Base-by-base conservation (phyloP, 2,888 invertebrate genomes). In the Orthosia cruda region DNA sequence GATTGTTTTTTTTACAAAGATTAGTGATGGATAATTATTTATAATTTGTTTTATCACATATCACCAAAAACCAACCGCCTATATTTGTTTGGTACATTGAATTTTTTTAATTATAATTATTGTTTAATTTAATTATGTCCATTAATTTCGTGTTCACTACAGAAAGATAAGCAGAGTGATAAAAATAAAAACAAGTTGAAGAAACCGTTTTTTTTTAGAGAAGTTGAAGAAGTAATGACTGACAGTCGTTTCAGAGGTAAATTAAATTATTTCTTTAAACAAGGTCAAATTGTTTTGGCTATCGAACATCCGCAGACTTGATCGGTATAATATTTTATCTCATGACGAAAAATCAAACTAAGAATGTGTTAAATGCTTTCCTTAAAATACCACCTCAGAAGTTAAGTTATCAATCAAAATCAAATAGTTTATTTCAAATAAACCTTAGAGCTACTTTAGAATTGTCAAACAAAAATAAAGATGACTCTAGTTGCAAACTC, bases 141-240 rank as follows among this genome's bases (percentile, higher is more conserved):
- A 49, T 61, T 67, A 59, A 20, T 18, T 55, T 75, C n/a, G 20
- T 73, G 32, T 64, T 72, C 16, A 65, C 45, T 52, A 77, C 50
- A 5, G 81, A 77, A 65, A 76, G 16, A 4, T 71, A 79, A 74
- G 81, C 64, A 65, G 74, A 80, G 65, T n/a, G 11, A 23, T 57
- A 7, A 54, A 79, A 79, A 32, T 23, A 50, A 57, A n/a, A 13
- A 65, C 13, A 70, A 12, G 12, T 26, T n/a, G 16, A 32, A 20
- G 7, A 47, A 65, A 50, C 3, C 26, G 4, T 23, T n/a, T 23
- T 11, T 50, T 11, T 65, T 40, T 64, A 5, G 0, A 12, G 5
- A 57, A 49, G 47, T 32, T 20, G 16, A 68, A 49, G 54, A 23
- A 18, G n/a, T 16, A 58, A 4, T 45, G n/a, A n/a, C 58, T 16